Conservation (phyloP, 2,113 vertebrate genomes). For the Sander vitreus region DNA sequence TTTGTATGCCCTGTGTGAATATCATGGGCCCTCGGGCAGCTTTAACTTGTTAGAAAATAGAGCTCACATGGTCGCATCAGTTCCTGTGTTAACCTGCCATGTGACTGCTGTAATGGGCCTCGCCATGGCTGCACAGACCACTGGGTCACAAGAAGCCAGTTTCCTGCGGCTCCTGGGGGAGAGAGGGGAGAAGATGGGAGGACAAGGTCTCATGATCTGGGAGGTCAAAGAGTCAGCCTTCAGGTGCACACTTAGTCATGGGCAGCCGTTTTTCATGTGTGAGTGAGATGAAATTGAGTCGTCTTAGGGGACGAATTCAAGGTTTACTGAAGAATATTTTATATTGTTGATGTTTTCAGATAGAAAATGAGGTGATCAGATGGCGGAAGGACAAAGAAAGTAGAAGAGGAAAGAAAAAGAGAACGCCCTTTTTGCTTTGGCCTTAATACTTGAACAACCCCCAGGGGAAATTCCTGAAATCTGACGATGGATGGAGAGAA, state of each 20-base stretch:
- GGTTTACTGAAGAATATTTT: conserved; percentile 2
- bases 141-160: conserved; percentile 79
- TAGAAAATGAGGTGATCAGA: background rate
- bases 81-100: conserved; percentile 79
- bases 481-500: conserved; percentile 65
- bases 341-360: background rate
- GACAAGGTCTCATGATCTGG: conserved; percentile 73
- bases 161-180: conserved; percentile 68
- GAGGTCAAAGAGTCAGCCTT: conserved; percentile 66
- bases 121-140: conserved; percentile 69
- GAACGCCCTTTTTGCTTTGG: conserved; percentile 51
- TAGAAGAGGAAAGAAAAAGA: conserved; percentile 13
- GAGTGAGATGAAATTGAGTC: conserved; percentile 3
- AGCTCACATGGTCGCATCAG: conserved; percentile 81
- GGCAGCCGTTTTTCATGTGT: background rate
- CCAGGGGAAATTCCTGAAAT: conserved; percentile 78
- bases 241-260: conserved; percentile 65
- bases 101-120: conserved; percentile 83
- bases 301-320: background rate
- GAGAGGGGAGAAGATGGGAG: conserved; percentile 48
- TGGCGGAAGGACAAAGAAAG: background rate
- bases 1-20: conserved; percentile 44
- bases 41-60: conserved; percentile 78
- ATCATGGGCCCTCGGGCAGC: conserved; percentile 55
- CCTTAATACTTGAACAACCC: conserved; percentile 48